Evolutionary conservation across 1,140 invertebrate genomes (phyloP).

Genomic region (Steinernema feltiae): DNA sequence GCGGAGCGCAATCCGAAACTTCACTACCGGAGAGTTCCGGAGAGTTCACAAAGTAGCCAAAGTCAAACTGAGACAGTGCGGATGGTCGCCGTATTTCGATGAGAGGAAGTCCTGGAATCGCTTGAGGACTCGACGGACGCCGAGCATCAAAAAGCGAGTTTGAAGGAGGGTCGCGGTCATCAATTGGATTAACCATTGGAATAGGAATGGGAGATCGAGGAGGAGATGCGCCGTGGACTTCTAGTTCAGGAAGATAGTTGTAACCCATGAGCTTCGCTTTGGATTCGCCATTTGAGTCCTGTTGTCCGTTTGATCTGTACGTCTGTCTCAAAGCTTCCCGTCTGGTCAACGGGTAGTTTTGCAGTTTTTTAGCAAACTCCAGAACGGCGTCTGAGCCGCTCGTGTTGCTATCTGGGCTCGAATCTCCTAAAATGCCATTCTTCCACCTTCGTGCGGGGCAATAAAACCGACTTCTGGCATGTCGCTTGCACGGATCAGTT

Average conservation of each 20-base stretch:
- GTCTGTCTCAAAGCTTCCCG: constrained; percentile 50
- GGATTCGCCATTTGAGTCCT: constrained; percentile 48
- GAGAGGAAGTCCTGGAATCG: constrained; percentile 54
- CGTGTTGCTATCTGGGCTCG: constrained; percentile 51
- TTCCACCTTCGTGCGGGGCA: background rate
- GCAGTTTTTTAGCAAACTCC: constrained; percentile 56
- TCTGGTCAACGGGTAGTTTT: constrained; percentile 55
- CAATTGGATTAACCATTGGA: constrained; percentile 30
- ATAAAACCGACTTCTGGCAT: constrained; percentile 31
- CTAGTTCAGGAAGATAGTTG: constrained; percentile 50
- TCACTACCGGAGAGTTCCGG: constrained; percentile 49
- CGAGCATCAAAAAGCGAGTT: constrained; percentile 29
- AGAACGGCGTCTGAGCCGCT: constrained; percentile 54
- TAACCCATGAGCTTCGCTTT: constrained; percentile 44
- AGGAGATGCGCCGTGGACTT: constrained; percentile 55
- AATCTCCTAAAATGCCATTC: constrained; percentile 40
- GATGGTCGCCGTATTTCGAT: constrained; percentile 56
- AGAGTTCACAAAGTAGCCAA: constrained; percentile 57
- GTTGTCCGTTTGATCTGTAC: constrained; percentile 49
- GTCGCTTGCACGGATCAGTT: constrained; percentile 57
- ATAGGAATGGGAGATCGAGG: constrained; percentile 41
- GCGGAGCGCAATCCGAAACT: constrained; percentile 55
- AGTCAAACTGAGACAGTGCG: constrained; percentile 57
- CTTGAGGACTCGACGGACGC: constrained; percentile 53
- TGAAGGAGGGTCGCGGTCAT: constrained; percentile 20